Percentiles rank a stretch among this genome's conserved stretches.
Conservation (phyloP, 2,113 vertebrate genomes). For the Protomyctophum bolini region DNA sequence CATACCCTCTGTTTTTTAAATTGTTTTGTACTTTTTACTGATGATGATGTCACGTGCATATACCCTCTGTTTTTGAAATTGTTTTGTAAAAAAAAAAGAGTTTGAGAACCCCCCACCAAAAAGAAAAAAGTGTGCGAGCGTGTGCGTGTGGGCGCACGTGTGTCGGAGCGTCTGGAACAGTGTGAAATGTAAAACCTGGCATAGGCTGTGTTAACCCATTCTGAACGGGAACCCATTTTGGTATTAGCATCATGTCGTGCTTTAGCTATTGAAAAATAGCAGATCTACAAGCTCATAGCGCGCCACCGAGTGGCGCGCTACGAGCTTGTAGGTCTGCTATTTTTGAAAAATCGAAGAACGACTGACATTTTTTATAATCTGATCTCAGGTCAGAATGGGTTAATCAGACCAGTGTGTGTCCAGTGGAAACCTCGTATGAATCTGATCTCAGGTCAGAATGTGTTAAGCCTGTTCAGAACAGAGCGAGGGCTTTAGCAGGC, state of each 20-base stretch:
- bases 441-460: too few species aligned
- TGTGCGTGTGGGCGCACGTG: neutral
- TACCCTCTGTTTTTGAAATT: constrained; percentile 2
- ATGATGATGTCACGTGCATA: neutral
- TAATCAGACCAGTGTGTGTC: too few species aligned
- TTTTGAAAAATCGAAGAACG: too few species aligned
- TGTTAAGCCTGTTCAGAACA: constrained; percentile 50
- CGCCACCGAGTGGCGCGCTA: too few species aligned
- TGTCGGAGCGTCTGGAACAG: constrained; percentile 22
- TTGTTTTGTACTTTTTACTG: neutral
- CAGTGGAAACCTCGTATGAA: too few species aligned
- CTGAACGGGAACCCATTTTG: too few species aligned
- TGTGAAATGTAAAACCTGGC: constrained; percentile 32
- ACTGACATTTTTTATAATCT: too few species aligned
- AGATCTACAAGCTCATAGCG: too few species aligned
- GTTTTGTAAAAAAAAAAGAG: neutral
- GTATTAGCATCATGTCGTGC: too few species aligned
- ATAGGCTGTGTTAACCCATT: constrained; percentile 22
- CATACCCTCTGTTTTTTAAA: constrained; percentile 1
- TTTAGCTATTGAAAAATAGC: too few species aligned
- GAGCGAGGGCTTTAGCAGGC: constrained; percentile 37
- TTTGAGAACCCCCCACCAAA: constrained; percentile 15
- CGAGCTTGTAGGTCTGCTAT: too few species aligned
- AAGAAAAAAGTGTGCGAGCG: neutral
- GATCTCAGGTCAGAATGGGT: too few species aligned